A percentile compares a stretch with the other conserved stretches of the same genome.
Conservation (phyloP, 2,113 vertebrate genomes). For the Mustelus asterias region DNA sequence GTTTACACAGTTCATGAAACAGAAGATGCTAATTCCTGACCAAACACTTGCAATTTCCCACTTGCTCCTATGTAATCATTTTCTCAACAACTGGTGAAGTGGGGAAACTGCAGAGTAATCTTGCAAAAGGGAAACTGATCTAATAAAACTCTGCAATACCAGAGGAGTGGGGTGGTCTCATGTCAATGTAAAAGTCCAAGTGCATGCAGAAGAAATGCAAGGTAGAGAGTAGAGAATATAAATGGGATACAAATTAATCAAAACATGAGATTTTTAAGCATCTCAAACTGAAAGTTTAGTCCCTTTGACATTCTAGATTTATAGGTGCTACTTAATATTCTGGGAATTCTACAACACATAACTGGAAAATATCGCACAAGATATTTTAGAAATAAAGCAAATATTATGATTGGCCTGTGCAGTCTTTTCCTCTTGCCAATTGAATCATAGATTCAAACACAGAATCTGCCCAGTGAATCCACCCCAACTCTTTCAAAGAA, state of each 20-base stretch:
- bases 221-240: background rate
- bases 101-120: background rate
- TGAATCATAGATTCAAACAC: background rate
- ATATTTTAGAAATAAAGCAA: background rate
- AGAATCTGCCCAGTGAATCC: background rate
- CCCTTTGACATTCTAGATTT: background rate
- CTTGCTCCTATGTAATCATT: background rate
- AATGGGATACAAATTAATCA: background rate
- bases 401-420: background rate
- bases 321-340: background rate
- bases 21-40: background rate
- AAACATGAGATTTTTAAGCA: background rate
- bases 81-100: background rate
- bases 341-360: background rate
- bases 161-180: no score
- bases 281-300: background rate
- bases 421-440: background rate
- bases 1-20: background rate
- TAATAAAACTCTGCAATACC: background rate
- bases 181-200: no score
- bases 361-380: background rate
- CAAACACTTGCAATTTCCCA: background rate
- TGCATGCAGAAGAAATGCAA: background rate
- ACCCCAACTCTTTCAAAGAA: background rate
- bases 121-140: background rate